Conservation (phyloP, 2,113 vertebrate species). For the Cyphomyrus plagiostoma region DNA sequence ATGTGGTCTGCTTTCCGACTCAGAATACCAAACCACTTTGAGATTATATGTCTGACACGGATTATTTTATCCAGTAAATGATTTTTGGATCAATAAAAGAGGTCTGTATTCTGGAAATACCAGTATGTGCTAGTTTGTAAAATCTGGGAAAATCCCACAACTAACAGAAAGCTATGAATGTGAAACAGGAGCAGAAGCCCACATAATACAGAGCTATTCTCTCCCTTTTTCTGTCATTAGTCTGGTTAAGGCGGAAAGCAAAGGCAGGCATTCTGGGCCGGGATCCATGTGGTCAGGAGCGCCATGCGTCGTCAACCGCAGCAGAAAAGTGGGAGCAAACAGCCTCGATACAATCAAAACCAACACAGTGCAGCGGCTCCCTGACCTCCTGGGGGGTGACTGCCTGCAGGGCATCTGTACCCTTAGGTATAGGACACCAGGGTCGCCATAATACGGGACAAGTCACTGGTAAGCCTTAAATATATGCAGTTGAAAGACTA, state of each 20-base stretch:
- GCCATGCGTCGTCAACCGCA: slow-evolving; percentile 99
- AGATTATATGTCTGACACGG: background rate
- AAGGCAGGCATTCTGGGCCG: slow-evolving; percentile 62
- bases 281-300: slow-evolving; percentile 84
- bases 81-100: background rate
- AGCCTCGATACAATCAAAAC: slow-evolving; percentile 87
- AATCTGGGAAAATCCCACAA: background rate
- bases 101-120: background rate
- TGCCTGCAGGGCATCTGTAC: background rate
- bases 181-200: background rate
- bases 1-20: background rate
- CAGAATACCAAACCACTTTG: background rate
- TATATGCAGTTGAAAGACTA: background rate
- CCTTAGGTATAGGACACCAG: background rate
- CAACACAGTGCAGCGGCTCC: slow-evolving; percentile 70
- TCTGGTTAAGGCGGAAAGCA: background rate
- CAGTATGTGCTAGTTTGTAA: background rate
- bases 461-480: background rate
- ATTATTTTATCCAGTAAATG: background rate
- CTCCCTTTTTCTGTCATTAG: background rate
- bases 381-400: slow-evolving; percentile 43
- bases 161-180: background rate
- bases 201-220: background rate
- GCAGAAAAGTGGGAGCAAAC: slow-evolving; percentile 99
- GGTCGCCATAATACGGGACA: background rate